Evolutionary conservation across 2,888 invertebrate species (phyloP), one percentile per base, ranked within the genome.

Genomic region (Diabrotica balteata): DNA sequence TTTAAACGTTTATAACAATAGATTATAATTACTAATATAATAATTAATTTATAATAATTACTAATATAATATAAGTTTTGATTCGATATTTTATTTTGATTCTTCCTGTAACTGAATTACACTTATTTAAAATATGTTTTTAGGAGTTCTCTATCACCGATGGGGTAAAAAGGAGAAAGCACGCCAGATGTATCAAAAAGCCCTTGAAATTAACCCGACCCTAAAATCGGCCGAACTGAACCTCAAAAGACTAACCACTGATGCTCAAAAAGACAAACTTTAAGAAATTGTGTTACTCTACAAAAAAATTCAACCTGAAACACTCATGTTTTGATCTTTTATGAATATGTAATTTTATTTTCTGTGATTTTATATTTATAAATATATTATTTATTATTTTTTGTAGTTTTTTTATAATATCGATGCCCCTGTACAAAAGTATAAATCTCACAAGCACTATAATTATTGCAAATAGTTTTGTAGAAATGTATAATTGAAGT

Each of bases 131-230:
- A 43, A 42, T 53, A 11, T 59, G 72, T 69, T 85, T 85, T 59
- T 82, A 93, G 94, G 94, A 67, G 95, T 97, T 22, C 86, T 97
- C n/a, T 96, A 96, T 83, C 96, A 96, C 85, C 90, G 95, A 32
- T 96, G 95, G 95, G 91, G 91, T 72, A 94, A 92, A 84, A 86
- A 88, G 67, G 86, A 88, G 7, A 85, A 89, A 75, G 97, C 97
- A 0, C 88, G 90, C 79, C 82, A 87, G 71, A 89, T 91, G 85
- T 97, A 97, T 80, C 85, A 85, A 75, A 89, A 87, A 78, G 94
- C 96, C 10, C 84, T 97, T 61, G 84, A 87, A 76, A 82, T 95
- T 3, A 90, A 95, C 81, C 91, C 94, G 0, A 83, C 85, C 55
- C 87, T 91, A 71, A 86, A 86, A 75, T 93, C 91, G 76, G 91